phyloP scores from a whole-genome alignment of 2,113 vertebrate genomes.

The Alethe diademata region DNA sequence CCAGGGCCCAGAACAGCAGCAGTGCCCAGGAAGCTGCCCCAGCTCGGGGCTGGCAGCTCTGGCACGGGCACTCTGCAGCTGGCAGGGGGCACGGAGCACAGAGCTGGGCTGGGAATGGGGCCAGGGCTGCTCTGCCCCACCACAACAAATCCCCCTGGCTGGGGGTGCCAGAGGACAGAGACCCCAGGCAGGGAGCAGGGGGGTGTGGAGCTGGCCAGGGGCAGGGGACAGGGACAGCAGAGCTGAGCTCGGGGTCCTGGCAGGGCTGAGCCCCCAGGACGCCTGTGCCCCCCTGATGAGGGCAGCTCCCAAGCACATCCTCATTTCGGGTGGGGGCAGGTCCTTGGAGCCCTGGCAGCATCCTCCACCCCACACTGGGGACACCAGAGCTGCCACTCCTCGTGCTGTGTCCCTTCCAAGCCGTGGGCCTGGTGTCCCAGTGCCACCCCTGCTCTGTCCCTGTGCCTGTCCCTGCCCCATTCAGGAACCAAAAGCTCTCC shows the following conservation, averaged over 20 bases:
- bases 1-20: not conserved
- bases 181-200: fast-evolving
- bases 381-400: not conserved
- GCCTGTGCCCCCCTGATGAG: not conserved
- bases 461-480: not conserved
- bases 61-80: too few species aligned
- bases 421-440: too few species aligned
- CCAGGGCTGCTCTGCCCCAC: not conserved
- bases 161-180: not conserved
- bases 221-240: not conserved
- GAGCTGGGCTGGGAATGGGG: not conserved
- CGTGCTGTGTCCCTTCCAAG: not conserved
- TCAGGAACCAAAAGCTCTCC: not conserved
- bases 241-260: not conserved
- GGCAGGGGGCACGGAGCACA: not conserved
- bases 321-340: not conserved
- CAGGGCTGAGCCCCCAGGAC: not conserved
- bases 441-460: not conserved
- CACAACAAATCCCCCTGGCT: too few species aligned
- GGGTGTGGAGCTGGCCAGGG: not conserved
- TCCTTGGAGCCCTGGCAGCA: not conserved
- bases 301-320: not conserved
- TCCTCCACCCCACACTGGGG: not conserved
- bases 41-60: not conserved
- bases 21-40: fast-evolving